Evolutionary conservation across 2,797 vertebrate genomes (phyloP).

Genomic region (Odontamblyopus lacepedii): DNA sequence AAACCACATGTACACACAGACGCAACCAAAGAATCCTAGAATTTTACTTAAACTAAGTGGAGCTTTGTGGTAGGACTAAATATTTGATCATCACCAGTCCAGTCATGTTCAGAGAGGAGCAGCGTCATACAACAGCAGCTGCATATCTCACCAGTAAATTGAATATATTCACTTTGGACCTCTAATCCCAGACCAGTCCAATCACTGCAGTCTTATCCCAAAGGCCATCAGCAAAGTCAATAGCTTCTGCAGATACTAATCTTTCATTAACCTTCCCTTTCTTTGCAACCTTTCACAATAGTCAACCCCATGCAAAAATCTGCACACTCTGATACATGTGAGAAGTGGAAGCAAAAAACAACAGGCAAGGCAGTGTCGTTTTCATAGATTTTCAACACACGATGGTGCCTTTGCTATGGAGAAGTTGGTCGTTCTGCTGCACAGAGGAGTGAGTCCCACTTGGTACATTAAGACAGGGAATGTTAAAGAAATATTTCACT

Average conservation of each 20-base stretch:
- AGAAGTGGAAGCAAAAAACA: constrained; percentile 2
- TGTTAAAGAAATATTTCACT: neutral
- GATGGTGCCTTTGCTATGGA: constrained; percentile 15
- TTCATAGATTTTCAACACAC: neutral
- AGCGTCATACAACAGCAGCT: constrained; percentile 4
- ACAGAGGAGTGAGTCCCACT: constrained; percentile 22
- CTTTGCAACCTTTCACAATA: constrained; percentile 24
- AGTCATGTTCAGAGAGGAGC: constrained; percentile 18
- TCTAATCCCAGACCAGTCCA: constrained; percentile 20
- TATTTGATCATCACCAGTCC: constrained; percentile 39
- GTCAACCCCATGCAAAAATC: constrained; percentile 36
- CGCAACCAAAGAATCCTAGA: neutral
- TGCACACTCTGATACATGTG: constrained; percentile 5
- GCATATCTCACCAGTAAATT: constrained; percentile 36
- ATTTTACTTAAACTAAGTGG: neutral
- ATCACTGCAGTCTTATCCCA: constrained; percentile 42
- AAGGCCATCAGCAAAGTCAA: constrained; percentile 56
- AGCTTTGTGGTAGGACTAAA: constrained; percentile 35
- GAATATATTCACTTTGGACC: constrained; percentile 40
- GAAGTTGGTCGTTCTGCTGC: constrained; percentile 5
- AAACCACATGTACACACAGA: neutral
- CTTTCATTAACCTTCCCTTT: constrained; percentile 63
- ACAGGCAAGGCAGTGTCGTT: neutral
- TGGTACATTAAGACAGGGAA: constrained; percentile 18
- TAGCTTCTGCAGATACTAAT: constrained; percentile 50